Conservation (phyloP, 2,888 invertebrate genomes). For the Dromius quadrimaculatus region DNA sequence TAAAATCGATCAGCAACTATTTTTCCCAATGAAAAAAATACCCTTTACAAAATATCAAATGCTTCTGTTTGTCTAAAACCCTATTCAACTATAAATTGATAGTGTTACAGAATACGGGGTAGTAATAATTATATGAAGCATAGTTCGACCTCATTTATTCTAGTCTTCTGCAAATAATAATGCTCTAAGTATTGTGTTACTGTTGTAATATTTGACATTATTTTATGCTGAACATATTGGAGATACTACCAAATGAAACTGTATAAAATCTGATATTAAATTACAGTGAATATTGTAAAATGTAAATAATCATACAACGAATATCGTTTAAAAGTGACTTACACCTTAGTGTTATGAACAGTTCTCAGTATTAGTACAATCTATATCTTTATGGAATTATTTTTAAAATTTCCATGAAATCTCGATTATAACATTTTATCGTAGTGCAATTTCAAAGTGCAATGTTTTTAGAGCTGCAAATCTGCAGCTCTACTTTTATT, state of each 20-base stretch:
- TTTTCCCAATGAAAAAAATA: too few relatives aligned
- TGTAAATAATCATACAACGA: background rate
- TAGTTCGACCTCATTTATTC: too few relatives aligned
- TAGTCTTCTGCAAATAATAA: too few relatives aligned
- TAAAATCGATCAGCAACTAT: too few relatives aligned
- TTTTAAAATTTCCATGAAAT: background rate
- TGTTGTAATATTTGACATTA: background rate
- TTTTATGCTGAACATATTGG: background rate
- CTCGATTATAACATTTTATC: slow-evolving; percentile 21
- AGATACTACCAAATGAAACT: background rate
- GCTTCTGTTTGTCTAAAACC: too few relatives aligned
- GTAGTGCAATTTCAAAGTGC: slow-evolving; percentile 24
- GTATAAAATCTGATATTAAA: slow-evolving; percentile 1
- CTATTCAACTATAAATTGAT: too few relatives aligned
- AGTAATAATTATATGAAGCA: too few relatives aligned
- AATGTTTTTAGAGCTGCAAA: slow-evolving; percentile 4
- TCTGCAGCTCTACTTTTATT: too few relatives aligned
- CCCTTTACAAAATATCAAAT: too few relatives aligned
- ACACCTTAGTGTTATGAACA: background rate
- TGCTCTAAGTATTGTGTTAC: too few relatives aligned
- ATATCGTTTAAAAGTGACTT: background rate
- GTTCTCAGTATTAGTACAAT: slow-evolving; percentile 21
- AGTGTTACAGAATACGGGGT: too few relatives aligned
- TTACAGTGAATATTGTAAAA: background rate
- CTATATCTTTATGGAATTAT: background rate